Conservation (phyloP, 1,140 invertebrate species). For the Dufourea novaeangliae region DNA sequence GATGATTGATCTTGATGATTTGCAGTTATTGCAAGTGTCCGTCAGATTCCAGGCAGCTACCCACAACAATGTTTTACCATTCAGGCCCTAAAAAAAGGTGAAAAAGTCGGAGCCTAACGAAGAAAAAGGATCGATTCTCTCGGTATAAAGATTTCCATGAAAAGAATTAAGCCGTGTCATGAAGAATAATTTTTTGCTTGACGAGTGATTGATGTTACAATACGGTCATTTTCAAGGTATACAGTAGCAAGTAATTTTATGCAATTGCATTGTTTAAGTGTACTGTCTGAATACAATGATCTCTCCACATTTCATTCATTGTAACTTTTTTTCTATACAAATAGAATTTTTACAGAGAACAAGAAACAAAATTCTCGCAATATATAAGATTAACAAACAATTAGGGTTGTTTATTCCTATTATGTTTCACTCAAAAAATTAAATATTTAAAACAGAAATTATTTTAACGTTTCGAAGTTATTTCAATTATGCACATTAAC, state of each 20-base stretch:
- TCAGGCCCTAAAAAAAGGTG: not conserved
- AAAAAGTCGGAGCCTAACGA: constrained; percentile 10
- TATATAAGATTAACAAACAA: too few species aligned
- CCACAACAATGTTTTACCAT: constrained; percentile 26
- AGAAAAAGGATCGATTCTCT: constrained; percentile 12
- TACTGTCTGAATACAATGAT: not conserved
- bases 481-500: not conserved
- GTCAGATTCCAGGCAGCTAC: not conserved
- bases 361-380: too few species aligned
- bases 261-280: not conserved
- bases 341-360: too few species aligned
- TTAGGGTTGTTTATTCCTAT: too few species aligned
- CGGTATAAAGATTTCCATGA: constrained; percentile 1
- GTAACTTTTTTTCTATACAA: too few species aligned
- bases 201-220: constrained; percentile 29
- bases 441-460: too few species aligned
- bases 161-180: constrained; percentile 43
- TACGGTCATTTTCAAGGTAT: not conserved
- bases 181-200: constrained; percentile 29
- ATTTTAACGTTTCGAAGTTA: not conserved
- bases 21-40: constrained; percentile 22
- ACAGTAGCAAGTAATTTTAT: not conserved
- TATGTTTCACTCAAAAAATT: too few species aligned
- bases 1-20: constrained; percentile 33
- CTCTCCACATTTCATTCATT: not conserved